These are phyloP conservation scores for Amphiura filiformis DNA, from an alignment of 35 echinoderm and acorn worm species.

Conservation along the genomic window DNA sequence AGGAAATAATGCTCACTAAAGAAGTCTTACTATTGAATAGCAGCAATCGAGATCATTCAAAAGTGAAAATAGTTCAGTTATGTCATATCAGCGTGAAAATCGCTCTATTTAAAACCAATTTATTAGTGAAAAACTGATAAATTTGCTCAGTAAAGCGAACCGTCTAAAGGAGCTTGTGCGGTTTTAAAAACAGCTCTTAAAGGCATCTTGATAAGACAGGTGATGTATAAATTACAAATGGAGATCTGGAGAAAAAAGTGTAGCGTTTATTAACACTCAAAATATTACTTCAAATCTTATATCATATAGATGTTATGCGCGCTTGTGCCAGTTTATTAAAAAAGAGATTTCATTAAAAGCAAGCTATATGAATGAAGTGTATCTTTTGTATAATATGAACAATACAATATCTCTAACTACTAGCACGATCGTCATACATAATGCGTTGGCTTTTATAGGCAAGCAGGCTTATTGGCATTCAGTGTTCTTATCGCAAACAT, in stretches of 20 bases:
- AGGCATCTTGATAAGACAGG: not conserved
- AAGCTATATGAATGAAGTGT: not conserved
- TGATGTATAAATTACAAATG: not conserved
- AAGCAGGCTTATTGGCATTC: not conserved
- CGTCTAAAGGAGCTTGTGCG: constrained; percentile 3
- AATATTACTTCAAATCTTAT: not conserved
- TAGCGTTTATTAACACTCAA: not conserved
- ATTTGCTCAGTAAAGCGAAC: not conserved
- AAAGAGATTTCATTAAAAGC: not conserved
- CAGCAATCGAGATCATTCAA: not conserved
- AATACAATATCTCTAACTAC: too few species aligned
- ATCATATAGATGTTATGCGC: not conserved
- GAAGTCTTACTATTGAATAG: not conserved
- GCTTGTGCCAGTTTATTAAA: not conserved
- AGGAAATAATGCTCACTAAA: not conserved
- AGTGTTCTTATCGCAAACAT: not conserved
- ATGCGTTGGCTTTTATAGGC: not conserved
- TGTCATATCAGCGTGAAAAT: constrained; percentile 8
- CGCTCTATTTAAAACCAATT: constrained; percentile 3
- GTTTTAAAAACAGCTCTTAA: not conserved
- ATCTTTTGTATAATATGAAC: not conserved
- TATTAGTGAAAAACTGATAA: constrained; percentile 11
- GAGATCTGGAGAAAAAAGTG: not conserved
- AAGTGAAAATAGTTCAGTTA: not conserved
- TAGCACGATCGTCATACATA: not conserved